Base-by-base conservation (phyloP, 2,113 vertebrate species). In the Collichthys lucidus region DNA sequence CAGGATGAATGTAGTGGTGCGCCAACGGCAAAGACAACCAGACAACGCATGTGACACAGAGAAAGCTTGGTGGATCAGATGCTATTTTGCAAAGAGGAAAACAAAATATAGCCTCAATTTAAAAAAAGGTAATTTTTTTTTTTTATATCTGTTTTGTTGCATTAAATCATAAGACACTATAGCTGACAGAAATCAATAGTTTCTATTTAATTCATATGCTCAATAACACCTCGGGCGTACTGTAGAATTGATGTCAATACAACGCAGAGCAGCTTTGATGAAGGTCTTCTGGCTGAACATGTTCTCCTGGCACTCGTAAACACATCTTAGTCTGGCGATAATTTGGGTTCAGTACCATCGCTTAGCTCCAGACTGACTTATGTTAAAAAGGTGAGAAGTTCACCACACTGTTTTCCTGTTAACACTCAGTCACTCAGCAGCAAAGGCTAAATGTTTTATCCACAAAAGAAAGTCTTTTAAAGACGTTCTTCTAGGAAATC, bases 211-310 rank as follows among this genome's bases (percentile, higher is more conserved):
- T 80, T 67, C 47, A 52, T 74, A 60, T 46, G 31, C 68, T 74
- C 61, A 64, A 46, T 71, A 83, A 76, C 55, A 24, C 63, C 71
- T 82, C 15, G 59, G 63, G 60, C 11, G 8, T 60, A 52, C 63
- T 55, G 71, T 11, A 53, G 50, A 55, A 77, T 60, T 2, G 7
- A 73, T 69, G 53, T 67, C 0, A 1, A 50, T 67, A 55, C 3
- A 8, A 76, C 50, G 4, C 62, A 14, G 42, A 67, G 53, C 50
- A 5, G 70, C 70, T 73, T 40, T 52, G 57, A 79, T 46, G 8
- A 35, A 49, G 29, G 17, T 62, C 31, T 67, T 46, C 14, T 63
- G 68, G 44, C 64, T 57, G 6, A 72, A 63, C 29, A 17, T 17
- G 16, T 57, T 29, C 26, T 29, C 65, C 5, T 26, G 17, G 24